phyloP scores from a whole-genome alignment of 2,113 vertebrate species.

The Cynopterus brachyotis region DNA sequence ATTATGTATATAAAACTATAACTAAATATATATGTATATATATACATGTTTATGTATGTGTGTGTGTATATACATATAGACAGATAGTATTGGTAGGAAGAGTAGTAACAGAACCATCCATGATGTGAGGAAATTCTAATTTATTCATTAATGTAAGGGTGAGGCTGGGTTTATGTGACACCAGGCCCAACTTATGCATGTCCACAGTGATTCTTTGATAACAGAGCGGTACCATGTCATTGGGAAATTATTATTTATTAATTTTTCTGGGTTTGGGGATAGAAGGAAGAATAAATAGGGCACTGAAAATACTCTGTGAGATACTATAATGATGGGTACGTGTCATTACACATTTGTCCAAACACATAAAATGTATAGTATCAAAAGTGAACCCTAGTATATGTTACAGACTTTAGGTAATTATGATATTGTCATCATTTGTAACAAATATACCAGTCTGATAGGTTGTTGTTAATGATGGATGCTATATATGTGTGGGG shows the following conservation, averaged over 20 bases:
- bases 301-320: too few species aligned
- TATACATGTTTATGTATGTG: too few species aligned
- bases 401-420: not conserved
- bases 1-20: not conserved
- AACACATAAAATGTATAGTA: too few species aligned
- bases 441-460: too few species aligned
- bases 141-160: not conserved
- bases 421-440: not conserved
- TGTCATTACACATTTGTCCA: too few species aligned
- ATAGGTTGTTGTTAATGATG: too few species aligned
- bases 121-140: not conserved
- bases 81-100: not conserved
- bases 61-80: too few species aligned
- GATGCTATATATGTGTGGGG: not conserved
- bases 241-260: not conserved
- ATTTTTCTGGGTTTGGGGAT: not conserved
- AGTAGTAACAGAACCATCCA: not conserved
- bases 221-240: not conserved
- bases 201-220: not conserved
- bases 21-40: too few species aligned
- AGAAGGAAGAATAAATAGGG: not conserved
- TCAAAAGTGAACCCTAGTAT: not conserved
- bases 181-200: not conserved
- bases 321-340: too few species aligned
- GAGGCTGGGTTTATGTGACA: not conserved